Percentiles rank a stretch among this genome's conserved stretches.
phyloP scores from a whole-genome alignment of 64 coral and sea anemone species.

The Dendronephthya gigantea region DNA sequence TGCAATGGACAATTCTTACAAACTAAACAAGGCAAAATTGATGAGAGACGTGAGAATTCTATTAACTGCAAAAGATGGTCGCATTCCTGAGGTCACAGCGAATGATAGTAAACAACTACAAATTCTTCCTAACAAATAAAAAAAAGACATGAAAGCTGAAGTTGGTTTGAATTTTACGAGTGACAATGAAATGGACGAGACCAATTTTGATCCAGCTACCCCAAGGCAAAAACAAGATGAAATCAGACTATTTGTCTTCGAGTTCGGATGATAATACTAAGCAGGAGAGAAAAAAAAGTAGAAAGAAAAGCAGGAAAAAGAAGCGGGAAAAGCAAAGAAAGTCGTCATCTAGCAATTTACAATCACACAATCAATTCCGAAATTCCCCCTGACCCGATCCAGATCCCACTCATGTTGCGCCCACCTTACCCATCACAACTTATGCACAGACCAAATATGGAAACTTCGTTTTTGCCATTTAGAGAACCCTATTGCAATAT shows the following conservation, averaged over 20 bases:
- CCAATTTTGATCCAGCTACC: not conserved
- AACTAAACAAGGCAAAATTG: not conserved
- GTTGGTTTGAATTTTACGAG: not conserved
- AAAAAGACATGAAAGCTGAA: not conserved
- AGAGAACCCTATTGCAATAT: no score
- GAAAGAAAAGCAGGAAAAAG: not conserved
- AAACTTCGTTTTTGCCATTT: no score
- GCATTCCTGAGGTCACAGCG: not conserved
- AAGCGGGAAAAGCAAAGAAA: not conserved
- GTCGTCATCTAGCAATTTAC: not conserved
- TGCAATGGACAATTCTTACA: not conserved
- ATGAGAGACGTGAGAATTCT: not conserved
- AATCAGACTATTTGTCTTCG: not conserved
- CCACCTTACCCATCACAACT: not conserved
- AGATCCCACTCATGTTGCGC: not conserved
- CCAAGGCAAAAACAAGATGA: not conserved
- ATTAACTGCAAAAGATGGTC: not conserved
- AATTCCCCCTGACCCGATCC: not conserved
- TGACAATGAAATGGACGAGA: not conserved
- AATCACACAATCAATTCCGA: not conserved
- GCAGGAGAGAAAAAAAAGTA: not conserved
- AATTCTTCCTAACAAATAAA: not conserved
- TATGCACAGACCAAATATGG: not conserved
- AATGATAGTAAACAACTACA: not conserved
- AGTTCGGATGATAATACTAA: not conserved